Conservation (phyloP, 2,888 invertebrate species). For the Exephanes ischioxanthus region DNA sequence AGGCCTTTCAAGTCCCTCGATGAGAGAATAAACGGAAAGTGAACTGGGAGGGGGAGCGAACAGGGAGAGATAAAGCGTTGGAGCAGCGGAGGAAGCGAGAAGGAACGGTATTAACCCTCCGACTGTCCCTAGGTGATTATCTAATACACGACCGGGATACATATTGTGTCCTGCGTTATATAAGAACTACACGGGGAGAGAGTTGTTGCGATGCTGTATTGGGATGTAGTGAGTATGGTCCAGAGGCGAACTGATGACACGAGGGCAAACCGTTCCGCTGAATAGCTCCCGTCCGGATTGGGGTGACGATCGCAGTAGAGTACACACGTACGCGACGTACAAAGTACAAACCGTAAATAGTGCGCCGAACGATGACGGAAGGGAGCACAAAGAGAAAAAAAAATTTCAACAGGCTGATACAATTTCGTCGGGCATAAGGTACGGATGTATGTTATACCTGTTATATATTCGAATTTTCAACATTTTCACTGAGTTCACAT, state of each 20-base stretch:
- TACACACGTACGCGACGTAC: background rate
- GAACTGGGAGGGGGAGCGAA: constrained; percentile 11
- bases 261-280: constrained; percentile 47
- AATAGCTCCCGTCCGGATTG: constrained; percentile 54
- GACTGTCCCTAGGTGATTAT: constrained; percentile 79
- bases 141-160: constrained; percentile 73
- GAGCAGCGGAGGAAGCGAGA: constrained; percentile 16
- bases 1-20: constrained; percentile 62
- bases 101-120: constrained; percentile 60
- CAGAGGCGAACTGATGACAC: constrained; percentile 44
- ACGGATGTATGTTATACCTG: background rate
- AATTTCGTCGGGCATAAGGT: background rate
- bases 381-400: constrained; percentile 10
- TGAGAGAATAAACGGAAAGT: constrained; percentile 30
- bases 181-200: background rate
- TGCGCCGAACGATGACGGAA: constrained; percentile 10
- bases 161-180: constrained; percentile 40
- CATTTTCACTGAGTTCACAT: background rate
- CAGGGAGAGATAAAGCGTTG: constrained; percentile 20
- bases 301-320: constrained; percentile 53
- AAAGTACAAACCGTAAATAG: constrained; percentile 46
- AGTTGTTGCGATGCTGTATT: background rate
- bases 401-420: constrained; percentile 43
- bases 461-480: background rate
- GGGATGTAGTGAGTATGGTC: constrained; percentile 16